Conservation (phyloP, 2,797 vertebrate genomes). For the Thalassophryne amazonica region DNA sequence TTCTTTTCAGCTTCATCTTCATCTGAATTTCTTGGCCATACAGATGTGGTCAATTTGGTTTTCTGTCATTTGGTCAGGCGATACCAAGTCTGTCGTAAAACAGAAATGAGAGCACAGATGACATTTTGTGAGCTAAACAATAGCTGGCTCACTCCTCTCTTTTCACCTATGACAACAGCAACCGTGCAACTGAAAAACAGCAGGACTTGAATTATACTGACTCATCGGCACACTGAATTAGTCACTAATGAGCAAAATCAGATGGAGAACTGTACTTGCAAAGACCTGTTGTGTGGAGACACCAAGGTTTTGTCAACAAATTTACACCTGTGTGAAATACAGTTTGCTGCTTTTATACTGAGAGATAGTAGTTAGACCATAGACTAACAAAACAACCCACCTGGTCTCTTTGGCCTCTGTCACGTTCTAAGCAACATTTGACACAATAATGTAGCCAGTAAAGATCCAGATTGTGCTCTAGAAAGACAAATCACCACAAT, state of each 20-base stretch:
- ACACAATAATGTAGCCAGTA: too few species aligned
- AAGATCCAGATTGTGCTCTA: too few species aligned
- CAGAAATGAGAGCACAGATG: conserved; percentile 25
- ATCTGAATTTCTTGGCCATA: too few species aligned
- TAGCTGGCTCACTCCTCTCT: conserved; percentile 11
- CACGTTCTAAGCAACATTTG: too few species aligned
- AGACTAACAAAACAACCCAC: neutral
- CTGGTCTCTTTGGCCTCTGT: too few species aligned
- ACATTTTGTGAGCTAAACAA: conserved; percentile 38
- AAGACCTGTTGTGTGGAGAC: neutral
- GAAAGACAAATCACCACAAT: too few species aligned
- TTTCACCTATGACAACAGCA: conserved; percentile 44
- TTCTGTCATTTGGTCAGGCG: too few species aligned
- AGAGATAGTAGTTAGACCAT: neutral
- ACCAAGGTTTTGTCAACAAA: neutral
- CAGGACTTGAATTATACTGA: conserved; percentile 11
- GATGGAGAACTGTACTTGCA: conserved; percentile 4
- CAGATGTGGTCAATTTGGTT: too few species aligned
- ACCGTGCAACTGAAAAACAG: conserved; percentile 22
- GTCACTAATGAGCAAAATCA: conserved; percentile 4
- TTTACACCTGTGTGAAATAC: neutral
- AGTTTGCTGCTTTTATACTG: neutral
- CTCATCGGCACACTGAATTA: conserved; percentile 5
- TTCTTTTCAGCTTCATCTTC: too few species aligned
- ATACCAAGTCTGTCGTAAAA: too few species aligned